These are phyloP conservation scores for Epinephelus moara DNA, from an alignment of 2,113 vertebrate species.

Conservation along the genomic window DNA sequence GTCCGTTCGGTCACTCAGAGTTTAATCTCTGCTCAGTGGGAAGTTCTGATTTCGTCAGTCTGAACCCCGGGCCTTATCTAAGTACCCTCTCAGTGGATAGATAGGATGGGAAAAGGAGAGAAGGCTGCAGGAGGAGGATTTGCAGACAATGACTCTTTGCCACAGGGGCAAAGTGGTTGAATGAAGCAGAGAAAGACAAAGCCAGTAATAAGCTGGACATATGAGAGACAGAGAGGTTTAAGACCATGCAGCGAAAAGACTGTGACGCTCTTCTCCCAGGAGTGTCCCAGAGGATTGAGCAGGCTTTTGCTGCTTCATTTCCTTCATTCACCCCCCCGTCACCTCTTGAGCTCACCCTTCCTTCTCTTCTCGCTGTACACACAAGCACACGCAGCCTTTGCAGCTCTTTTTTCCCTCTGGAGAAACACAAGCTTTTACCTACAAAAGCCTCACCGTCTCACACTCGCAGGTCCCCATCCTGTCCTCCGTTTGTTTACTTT, in stretches of 20 bases:
- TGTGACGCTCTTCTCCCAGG: slow-evolving; percentile 41
- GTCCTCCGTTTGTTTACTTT: slow-evolving; percentile 76
- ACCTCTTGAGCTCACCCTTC: slow-evolving; percentile 21
- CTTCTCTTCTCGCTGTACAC: background rate
- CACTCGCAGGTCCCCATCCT: slow-evolving; percentile 61
- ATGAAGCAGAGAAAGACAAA: slow-evolving; percentile 71
- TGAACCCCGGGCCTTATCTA: slow-evolving; percentile 62
- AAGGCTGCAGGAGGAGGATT: slow-evolving; percentile 64
- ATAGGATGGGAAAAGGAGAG: slow-evolving; percentile 38
- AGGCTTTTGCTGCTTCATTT: slow-evolving; percentile 58
- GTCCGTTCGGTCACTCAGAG: slow-evolving; percentile 73
- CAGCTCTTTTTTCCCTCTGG: slow-evolving; percentile 35
- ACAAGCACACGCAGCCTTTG: slow-evolving; percentile 20
- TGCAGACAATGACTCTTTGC: slow-evolving; percentile 66
- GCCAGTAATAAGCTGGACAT: slow-evolving; percentile 69
- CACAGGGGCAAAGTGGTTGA: slow-evolving; percentile 65
- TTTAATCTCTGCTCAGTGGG: slow-evolving; percentile 80
- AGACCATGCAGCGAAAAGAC: slow-evolving; percentile 54
- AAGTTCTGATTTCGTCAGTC: slow-evolving; percentile 74
- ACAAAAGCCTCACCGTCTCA: slow-evolving; percentile 26
- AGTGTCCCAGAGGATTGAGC: slow-evolving; percentile 52
- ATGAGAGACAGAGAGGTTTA: slow-evolving; percentile 52
- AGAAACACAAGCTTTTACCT: slow-evolving; percentile 64
- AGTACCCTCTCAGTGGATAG: slow-evolving; percentile 58
- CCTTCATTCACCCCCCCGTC: slow-evolving; percentile 28